Base-by-base conservation (phyloP, 2,113 vertebrate species). In the Stomatorhinus ivindoensis region DNA sequence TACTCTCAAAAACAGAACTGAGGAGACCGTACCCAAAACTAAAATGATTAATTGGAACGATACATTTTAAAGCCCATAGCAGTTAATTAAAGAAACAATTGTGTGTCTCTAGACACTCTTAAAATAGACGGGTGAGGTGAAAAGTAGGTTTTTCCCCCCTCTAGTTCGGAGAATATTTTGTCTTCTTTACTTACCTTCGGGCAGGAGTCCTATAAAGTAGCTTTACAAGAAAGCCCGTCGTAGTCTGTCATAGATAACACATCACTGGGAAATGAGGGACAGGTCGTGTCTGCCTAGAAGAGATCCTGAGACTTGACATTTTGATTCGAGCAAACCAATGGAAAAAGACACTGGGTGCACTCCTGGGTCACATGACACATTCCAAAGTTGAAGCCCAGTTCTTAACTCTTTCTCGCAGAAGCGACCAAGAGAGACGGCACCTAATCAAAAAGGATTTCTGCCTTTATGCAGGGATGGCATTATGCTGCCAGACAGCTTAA, bases 51-150 rank as follows among this genome's bases (percentile, higher is more conserved):
- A 84, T 84, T 84, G 42, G 82, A 84, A 84, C 19, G 42, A 84
- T 84, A 47, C 82, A 10, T 84, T 47, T 84, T 84, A 84, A 39
- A 84, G 42, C 44, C 82, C 82, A 84, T 84, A 84, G 44, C 82
- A 84, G 82, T 84, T 84, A 84, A 84, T 84, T 84, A 84, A 84
- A 39, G 73, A 80, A 80, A 84, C 82, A 84, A 47, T 84, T 24
- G 82, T 47, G 82, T 47, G 44, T 84, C 82, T 84, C 82, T 84
- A 47, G 82, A 84, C 82, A n/a, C 21, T 46, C 82, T 84, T 84
- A 84, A 84, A 84, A 84, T 84, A 84, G 82, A 84, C 19, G 21
- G 42, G 7, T 84, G 44, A 84, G 44, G 19, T 24, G 42, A 47
- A 84, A 47, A 46, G 44, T 84, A 46, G 35, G 5, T 46, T 47